Evolutionary conservation across 2,113 vertebrate species (phyloP).

Genomic region (Antechinus flavipes): DNA sequence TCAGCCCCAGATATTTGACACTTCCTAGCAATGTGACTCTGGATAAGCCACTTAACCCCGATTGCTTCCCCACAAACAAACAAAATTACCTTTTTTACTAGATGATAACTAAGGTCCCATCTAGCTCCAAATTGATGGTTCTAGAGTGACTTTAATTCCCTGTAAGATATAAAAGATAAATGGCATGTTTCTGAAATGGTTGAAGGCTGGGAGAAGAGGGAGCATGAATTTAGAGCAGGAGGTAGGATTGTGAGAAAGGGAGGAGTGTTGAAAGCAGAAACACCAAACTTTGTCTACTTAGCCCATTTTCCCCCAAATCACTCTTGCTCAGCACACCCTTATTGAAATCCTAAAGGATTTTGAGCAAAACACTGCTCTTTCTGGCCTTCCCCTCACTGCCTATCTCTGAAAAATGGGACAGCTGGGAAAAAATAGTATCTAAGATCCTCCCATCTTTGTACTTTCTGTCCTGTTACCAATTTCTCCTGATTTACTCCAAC

Average conservation of each 20-base stretch:
- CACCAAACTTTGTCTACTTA: neutral
- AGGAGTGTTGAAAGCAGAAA: neutral
- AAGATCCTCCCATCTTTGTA: too few relatives aligned
- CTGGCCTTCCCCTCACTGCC: neutral
- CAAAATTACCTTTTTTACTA: too few relatives aligned
- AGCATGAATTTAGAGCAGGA: neutral
- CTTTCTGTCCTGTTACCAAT: neutral
- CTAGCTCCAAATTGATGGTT: neutral
- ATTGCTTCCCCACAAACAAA: too few relatives aligned
- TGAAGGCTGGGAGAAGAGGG: neutral
- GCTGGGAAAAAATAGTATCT: too few relatives aligned
- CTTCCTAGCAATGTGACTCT: too few relatives aligned
- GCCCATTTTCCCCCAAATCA: neutral
- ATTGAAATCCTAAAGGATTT: neutral
- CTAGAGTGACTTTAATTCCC: neutral
- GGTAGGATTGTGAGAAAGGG: neutral
- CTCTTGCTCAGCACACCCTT: neutral
- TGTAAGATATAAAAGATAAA: neutral
- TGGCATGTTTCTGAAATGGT: neutral
- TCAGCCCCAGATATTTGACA: too few relatives aligned
- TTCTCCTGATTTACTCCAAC: neutral
- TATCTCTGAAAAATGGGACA: neutral
- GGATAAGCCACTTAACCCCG: too few relatives aligned
- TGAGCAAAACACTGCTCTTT: neutral
- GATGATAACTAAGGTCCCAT: neutral